Conservation (phyloP, 2,888 invertebrate species). For the Spisula subtruncata region DNA sequence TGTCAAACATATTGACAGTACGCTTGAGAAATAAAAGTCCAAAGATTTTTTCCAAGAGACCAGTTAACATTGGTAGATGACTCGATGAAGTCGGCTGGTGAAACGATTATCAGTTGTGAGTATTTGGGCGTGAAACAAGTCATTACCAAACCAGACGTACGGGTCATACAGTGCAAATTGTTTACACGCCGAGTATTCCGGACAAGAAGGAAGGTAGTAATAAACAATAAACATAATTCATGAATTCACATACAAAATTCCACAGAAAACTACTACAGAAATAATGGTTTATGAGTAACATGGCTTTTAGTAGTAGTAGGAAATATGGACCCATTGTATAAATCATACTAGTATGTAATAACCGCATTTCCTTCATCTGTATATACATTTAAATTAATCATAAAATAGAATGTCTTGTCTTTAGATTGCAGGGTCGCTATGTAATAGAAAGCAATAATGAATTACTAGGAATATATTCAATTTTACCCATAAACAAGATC, state of each 20-base stretch:
- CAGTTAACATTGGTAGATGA: not conserved
- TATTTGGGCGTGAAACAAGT: constrained; percentile 23
- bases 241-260: not conserved
- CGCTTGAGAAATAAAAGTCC: not conserved
- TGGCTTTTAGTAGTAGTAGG: not conserved
- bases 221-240: not conserved
- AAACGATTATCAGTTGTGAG: constrained; percentile 14
- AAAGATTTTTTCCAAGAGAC: not conserved
- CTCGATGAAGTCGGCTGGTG: not conserved
- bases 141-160: not conserved
- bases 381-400: too few relatives aligned
- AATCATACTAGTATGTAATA: too few relatives aligned
- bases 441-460: too few relatives aligned
- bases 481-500: too few relatives aligned
- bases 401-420: too few relatives aligned
- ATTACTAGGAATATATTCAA: too few relatives aligned
- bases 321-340: too few relatives aligned
- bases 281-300: not conserved
- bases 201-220: constrained; percentile 8
- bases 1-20: not conserved
- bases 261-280: not conserved
- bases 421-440: too few relatives aligned
- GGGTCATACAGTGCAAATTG: not conserved
- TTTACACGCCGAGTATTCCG: constrained; percentile 4
- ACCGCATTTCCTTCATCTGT: too few relatives aligned